phyloP scores from a whole-genome alignment of 2,113 vertebrate genomes.

The Percina caprodes region DNA sequence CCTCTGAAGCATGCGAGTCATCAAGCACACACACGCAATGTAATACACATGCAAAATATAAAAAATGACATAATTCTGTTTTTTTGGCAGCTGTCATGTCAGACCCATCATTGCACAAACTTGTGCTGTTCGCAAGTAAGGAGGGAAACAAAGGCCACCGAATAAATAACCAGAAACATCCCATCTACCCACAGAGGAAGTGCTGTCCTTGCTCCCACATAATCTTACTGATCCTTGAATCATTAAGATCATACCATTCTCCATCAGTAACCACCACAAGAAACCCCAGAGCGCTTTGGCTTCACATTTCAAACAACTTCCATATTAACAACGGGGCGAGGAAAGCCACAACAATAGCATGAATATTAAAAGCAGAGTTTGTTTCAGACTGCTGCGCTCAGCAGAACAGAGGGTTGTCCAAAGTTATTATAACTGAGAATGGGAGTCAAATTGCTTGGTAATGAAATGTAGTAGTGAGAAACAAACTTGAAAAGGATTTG shows the following conservation, averaged over 20 bases:
- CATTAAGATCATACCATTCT: constrained; percentile 57
- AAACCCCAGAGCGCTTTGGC: constrained; percentile 46
- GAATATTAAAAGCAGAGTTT: constrained; percentile 64
- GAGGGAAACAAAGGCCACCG: background rate
- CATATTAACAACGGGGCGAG: constrained; percentile 48
- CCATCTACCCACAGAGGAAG: constrained; percentile 46
- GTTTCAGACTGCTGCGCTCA: constrained; percentile 42
- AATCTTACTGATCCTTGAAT: constrained; percentile 46
- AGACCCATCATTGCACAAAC: constrained; percentile 13
- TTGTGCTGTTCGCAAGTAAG: background rate
- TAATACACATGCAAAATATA: constrained; percentile 10
- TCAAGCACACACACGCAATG: background rate
- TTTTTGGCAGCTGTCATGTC: constrained; percentile 24
- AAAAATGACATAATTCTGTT: background rate
- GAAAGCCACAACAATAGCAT: constrained; percentile 62
- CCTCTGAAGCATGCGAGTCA: constrained; percentile 19
- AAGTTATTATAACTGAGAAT: constrained; percentile 37
- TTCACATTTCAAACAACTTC: constrained; percentile 63
- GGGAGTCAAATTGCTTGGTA: constrained; percentile 8
- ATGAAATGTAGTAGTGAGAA: constrained; percentile 15
- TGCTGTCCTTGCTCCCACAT: constrained; percentile 39
- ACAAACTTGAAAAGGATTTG: constrained; percentile 1
- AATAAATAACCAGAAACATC: constrained; percentile 35
- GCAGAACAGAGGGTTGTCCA: constrained; percentile 28
- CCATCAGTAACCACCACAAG: constrained; percentile 48